phyloP scores from a whole-genome alignment of 1,140 invertebrate species.

The Archivesica marissinica region DNA sequence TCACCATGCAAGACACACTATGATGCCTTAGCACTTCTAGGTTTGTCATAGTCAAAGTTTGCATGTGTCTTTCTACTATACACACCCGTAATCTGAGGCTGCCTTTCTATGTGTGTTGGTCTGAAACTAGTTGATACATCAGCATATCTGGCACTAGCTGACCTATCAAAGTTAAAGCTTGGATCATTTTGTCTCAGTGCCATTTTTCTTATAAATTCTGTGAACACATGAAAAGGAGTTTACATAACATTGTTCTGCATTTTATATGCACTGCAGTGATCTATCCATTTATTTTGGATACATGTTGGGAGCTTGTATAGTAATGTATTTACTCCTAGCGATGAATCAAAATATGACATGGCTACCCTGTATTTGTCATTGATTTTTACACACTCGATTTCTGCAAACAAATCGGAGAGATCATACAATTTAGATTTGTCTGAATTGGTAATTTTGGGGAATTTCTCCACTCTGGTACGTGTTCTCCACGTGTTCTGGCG shows the following conservation, averaged over 20 bases:
- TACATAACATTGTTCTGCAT: no score
- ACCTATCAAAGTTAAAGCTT: neutral
- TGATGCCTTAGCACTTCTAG: no score
- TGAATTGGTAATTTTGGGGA: constrained; percentile 40
- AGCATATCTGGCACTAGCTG: neutral
- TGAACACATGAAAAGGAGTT: constrained; percentile 64
- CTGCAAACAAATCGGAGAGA: constrained; percentile 25
- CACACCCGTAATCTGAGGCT: no score
- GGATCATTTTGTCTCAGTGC: constrained; percentile 51
- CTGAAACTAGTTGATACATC: neutral
- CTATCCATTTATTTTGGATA: no score
- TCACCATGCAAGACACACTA: constrained; percentile 3
- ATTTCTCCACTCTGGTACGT: neutral
- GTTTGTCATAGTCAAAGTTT: no score
- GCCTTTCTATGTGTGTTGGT: no score
- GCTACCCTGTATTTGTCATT: neutral
- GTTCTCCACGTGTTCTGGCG: constrained; percentile 41
- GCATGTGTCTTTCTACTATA: no score
- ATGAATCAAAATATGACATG: constrained; percentile 48
- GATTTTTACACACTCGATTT: constrained; percentile 47
- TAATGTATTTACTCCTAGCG: constrained; percentile 48
- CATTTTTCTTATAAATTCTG: constrained; percentile 50
- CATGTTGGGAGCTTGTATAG: no score
- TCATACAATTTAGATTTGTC: constrained; percentile 46
- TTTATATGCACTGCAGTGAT: no score